Conservation (phyloP, 2,888 invertebrate species). For the Agonopterix alstromeriana region DNA sequence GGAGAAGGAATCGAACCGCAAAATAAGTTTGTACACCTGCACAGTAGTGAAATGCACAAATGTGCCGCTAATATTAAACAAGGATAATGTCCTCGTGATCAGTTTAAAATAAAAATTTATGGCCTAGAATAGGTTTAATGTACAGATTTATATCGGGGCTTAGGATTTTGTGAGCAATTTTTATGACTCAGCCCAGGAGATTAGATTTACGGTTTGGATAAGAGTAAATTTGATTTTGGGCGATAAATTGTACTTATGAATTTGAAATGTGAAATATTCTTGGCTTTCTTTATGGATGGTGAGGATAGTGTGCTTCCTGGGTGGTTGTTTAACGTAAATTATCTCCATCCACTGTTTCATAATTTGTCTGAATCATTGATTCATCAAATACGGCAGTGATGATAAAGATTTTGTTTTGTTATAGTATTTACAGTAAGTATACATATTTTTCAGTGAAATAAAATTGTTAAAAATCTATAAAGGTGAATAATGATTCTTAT, state of each 20-base stretch:
- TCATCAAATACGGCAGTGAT: no score
- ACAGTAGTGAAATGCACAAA: slow-evolving; percentile 31
- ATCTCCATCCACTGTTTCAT: no score
- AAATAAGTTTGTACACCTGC: slow-evolving; percentile 1
- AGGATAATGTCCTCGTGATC: slow-evolving; percentile 45
- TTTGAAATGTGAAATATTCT: no score
- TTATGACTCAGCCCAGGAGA: slow-evolving; percentile 2
- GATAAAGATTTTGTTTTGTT: no score
- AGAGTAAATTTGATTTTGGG: neutral
- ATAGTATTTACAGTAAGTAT: no score
- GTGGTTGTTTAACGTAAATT: no score
- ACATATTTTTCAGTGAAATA: no score
- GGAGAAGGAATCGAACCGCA: slow-evolving; percentile 1
- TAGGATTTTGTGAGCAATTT: slow-evolving; percentile 6
- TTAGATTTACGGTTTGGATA: slow-evolving; percentile 6
- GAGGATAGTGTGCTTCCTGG: no score
- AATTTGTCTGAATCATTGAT: no score
- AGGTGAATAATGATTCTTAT: no score
- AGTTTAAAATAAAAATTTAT: slow-evolving; percentile 53
- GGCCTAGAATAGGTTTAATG: slow-evolving; percentile 10
- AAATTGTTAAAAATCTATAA: no score
- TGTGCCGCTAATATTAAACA: slow-evolving; percentile 47
- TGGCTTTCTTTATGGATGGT: no score
- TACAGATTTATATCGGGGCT: slow-evolving; percentile 8
- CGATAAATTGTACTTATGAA: neutral